phyloP scores from a whole-genome alignment of 2,888 invertebrate genomes.

The Tridacna crocea region DNA sequence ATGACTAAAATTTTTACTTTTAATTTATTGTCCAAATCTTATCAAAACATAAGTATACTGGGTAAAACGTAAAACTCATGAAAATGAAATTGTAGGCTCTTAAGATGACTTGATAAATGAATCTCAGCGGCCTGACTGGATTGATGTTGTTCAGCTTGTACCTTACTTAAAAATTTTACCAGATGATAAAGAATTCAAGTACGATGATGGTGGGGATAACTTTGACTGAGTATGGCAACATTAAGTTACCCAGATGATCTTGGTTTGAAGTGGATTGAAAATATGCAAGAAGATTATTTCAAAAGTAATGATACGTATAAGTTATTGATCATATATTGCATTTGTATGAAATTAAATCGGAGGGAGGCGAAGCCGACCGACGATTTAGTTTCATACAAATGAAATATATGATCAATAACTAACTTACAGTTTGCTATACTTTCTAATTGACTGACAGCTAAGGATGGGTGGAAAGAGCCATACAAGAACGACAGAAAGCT shows the following conservation, averaged over 20 bases:
- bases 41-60: conserved; percentile 55
- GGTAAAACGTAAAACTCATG: conserved; percentile 23
- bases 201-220: conserved; percentile 55
- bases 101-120: neutral
- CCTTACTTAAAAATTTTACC: conserved; percentile 16
- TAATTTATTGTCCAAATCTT: conserved; percentile 59
- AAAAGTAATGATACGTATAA: too few species aligned
- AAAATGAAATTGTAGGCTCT: conserved; percentile 4
- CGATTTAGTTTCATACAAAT: too few species aligned
- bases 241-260: conserved; percentile 34
- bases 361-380: too few species aligned
- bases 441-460: too few species aligned
- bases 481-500: too few species aligned
- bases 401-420: too few species aligned
- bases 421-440: too few species aligned
- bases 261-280: conserved; percentile 32
- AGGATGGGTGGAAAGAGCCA: too few species aligned
- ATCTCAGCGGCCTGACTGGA: conserved; percentile 61
- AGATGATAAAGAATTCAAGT: conserved; percentile 32
- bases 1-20: conserved; percentile 37
- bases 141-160: conserved; percentile 46
- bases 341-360: too few species aligned
- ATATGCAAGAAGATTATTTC: too few species aligned
- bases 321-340: too few species aligned
- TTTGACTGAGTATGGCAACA: conserved; percentile 30